These are phyloP conservation scores for Epistrophe eligans DNA, from an alignment of 2,888 invertebrate genomes.

Conservation along the genomic window DNA sequence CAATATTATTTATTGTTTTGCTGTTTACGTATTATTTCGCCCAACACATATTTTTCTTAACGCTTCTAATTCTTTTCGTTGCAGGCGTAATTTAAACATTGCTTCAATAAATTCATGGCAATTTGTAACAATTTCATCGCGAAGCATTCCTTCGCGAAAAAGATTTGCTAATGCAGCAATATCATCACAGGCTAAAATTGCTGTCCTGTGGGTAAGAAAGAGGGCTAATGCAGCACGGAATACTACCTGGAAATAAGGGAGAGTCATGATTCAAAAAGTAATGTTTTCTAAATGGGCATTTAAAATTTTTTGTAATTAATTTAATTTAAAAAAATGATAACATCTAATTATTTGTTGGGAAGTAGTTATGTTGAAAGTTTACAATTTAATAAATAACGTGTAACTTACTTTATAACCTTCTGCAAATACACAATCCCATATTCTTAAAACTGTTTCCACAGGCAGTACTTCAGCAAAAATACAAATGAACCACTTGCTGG, in stretches of 20 bases:
- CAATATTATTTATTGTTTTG: constrained; percentile 11
- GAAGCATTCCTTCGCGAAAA: constrained; percentile 91
- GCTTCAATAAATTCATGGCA: constrained; percentile 96
- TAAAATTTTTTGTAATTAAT: too few species aligned
- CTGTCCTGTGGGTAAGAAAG: constrained; percentile 89
- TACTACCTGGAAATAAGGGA: constrained; percentile 85
- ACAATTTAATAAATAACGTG: neutral
- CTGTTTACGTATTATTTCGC: constrained; percentile 79
- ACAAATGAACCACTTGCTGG: constrained; percentile 98
- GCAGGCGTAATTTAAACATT: constrained; percentile 91
- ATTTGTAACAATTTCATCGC: constrained; percentile 90
- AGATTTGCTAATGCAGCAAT: constrained; percentile 92
- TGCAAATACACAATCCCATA: constrained; percentile 98
- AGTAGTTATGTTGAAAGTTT: too few species aligned
- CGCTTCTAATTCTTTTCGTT: constrained; percentile 82
- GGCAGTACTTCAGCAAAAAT: constrained; percentile 96
- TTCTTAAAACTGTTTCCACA: constrained; percentile 95
- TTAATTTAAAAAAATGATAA: too few species aligned
- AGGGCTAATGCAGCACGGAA: constrained; percentile 95
- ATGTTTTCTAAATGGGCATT: too few species aligned
- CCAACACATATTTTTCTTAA: constrained; percentile 81
- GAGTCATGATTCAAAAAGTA: neutral
- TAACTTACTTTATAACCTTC: constrained; percentile 91
- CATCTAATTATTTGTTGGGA: too few species aligned
- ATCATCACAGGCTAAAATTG: constrained; percentile 91